Percentiles rank a stretch among this genome's conserved stretches.
Conservation (phyloP, 2,888 invertebrate genomes). For the Magallana nippona region DNA sequence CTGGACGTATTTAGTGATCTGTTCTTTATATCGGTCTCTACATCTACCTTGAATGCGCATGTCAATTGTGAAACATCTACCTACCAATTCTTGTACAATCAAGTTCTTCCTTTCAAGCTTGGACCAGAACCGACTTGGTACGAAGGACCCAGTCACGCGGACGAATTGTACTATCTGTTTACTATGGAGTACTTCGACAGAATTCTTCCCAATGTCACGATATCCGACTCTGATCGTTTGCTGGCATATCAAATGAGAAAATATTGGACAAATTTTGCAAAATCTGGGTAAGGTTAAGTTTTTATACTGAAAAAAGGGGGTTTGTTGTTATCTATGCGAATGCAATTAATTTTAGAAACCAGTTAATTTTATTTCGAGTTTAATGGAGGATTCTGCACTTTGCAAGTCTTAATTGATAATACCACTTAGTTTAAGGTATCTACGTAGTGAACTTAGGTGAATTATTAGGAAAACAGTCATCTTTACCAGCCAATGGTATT, state of each 20-base stretch:
- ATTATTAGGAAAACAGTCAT: too few relatives aligned
- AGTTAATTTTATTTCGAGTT: too few relatives aligned
- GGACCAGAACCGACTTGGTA: conserved; percentile 32
- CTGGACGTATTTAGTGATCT: conserved; percentile 42
- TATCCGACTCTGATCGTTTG: conserved; percentile 2
- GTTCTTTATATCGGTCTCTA: conserved; percentile 19
- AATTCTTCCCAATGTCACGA: background rate
- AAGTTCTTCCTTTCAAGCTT: background rate
- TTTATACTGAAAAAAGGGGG: background rate
- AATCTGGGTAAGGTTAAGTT: conserved; percentile 45
- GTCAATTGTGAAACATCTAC: background rate
- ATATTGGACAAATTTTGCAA: conserved; percentile 54
- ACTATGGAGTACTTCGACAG: conserved; percentile 1
- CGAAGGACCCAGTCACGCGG: conserved; percentile 42
- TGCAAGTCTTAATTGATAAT: too few relatives aligned
- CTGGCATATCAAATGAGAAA: conserved; percentile 33
- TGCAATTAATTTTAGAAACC: too few relatives aligned
- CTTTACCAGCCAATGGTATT: too few relatives aligned
- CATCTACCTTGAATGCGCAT: too few relatives aligned
- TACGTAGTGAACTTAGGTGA: too few relatives aligned
- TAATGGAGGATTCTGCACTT: too few relatives aligned
- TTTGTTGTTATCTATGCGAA: too few relatives aligned
- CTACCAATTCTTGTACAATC: background rate
- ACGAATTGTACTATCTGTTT: conserved; percentile 41
- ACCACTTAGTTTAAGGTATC: too few relatives aligned